Percentiles rank a stretch among this genome's conserved stretches.
Evolutionary conservation across 2,888 invertebrate genomes (phyloP).

Genomic region (Drosophila nigritarsus): DNA sequence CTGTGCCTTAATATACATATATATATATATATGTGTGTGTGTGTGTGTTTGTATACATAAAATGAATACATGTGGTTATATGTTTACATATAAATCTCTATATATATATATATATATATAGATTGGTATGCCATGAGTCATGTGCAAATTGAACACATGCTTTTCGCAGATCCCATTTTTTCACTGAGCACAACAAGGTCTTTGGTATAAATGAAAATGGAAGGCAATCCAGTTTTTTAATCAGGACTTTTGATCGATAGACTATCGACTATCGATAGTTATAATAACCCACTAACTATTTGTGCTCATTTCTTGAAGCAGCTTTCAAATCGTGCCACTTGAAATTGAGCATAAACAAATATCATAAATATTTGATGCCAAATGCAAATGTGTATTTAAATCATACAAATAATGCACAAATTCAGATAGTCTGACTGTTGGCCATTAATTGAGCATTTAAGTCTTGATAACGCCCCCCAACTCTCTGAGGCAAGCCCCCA

Average conservation of each 20-base stretch:
- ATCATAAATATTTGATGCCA: neutral
- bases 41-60: neutral
- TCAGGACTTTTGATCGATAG: neutral
- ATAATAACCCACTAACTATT: neutral
- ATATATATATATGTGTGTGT: neutral
- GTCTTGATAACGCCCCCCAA: neutral
- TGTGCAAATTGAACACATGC: slow-evolving; percentile 17
- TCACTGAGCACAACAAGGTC: slow-evolving; percentile 4
- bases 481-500: neutral
- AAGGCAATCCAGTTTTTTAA: slow-evolving; percentile 9
- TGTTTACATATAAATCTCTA: neutral
- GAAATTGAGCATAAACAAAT: too few species aligned
- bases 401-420: neutral
- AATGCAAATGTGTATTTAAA: neutral
- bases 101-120: neutral
- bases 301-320: neutral
- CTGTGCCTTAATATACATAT: neutral
- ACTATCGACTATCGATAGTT: neutral
- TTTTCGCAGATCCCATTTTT: slow-evolving; percentile 16
- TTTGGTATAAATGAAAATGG: slow-evolving; percentile 22
- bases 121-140: slow-evolving; percentile 35
- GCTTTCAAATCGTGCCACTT: too few species aligned
- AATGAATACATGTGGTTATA: neutral
- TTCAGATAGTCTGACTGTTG: neutral
- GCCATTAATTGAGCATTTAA: neutral